Percentiles rank a stretch among this genome's conserved stretches.
phyloP scores from a whole-genome alignment of 2,888 invertebrate species.

The Laothoe populi region DNA sequence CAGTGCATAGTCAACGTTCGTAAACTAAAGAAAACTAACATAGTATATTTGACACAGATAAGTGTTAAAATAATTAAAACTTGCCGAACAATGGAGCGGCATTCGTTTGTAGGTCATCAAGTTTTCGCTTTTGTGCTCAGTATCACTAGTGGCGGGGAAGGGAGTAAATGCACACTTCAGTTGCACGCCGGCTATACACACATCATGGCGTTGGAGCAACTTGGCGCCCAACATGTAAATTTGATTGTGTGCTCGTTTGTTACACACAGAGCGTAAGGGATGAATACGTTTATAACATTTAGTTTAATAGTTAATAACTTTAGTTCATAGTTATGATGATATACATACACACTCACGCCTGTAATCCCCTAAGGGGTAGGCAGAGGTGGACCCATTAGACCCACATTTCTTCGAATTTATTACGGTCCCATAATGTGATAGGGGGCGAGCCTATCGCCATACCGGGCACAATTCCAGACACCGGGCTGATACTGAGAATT shows the following conservation, averaged over 20 bases:
- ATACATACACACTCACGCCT: too few relatives aligned
- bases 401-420: too few relatives aligned
- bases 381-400: too few relatives aligned
- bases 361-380: too few relatives aligned
- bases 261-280: neutral
- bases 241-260: slow-evolving; percentile 38
- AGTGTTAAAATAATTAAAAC: slow-evolving; percentile 48
- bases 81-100: slow-evolving; percentile 49
- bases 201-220: slow-evolving; percentile 29
- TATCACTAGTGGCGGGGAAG: slow-evolving; percentile 30
- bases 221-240: slow-evolving; percentile 41
- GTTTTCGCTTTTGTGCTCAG: slow-evolving; percentile 54
- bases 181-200: slow-evolving; percentile 14
- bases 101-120: slow-evolving; percentile 58
- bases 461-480: too few relatives aligned
- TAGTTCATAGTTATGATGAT: too few relatives aligned
- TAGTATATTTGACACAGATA: slow-evolving; percentile 20
- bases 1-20: slow-evolving; percentile 32
- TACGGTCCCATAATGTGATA: too few relatives aligned
- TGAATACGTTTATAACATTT: neutral
- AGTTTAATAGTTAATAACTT: too few relatives aligned
- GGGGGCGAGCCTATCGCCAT: too few relatives aligned
- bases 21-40: slow-evolving; percentile 9
- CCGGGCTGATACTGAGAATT: too few relatives aligned
- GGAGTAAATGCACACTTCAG: slow-evolving; percentile 19